Conservation (phyloP, 1,140 invertebrate genomes). For the Proales similis region DNA sequence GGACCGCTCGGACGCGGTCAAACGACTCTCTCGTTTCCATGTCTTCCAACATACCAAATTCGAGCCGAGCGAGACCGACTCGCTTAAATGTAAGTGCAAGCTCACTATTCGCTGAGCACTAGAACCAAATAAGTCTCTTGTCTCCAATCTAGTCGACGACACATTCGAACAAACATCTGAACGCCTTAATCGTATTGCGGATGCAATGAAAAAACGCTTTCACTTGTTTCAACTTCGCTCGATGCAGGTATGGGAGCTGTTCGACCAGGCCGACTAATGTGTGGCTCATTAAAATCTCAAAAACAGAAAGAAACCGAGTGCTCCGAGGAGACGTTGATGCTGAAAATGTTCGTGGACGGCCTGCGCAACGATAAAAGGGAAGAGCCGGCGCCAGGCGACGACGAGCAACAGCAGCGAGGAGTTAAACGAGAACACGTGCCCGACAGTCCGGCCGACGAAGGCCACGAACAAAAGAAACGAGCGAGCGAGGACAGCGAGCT, state of each 20-base stretch:
- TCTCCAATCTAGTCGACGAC: slow-evolving; percentile 16
- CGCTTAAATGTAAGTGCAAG: slow-evolving; percentile 3
- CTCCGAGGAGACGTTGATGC: slow-evolving; percentile 20
- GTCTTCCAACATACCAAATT: slow-evolving; percentile 33
- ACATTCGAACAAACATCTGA: slow-evolving; percentile 31
- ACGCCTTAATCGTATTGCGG: slow-evolving; percentile 10
- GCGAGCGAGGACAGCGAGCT: no score
- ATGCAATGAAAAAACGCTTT: slow-evolving; percentile 35
- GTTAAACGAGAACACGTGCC: no score
- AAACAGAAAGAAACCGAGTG: slow-evolving; percentile 17
- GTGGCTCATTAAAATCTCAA: no score
- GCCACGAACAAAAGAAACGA: no score
- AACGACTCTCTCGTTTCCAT: slow-evolving; percentile 26
- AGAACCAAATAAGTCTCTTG: background rate
- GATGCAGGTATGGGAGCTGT: no score
- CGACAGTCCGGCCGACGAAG: no score
- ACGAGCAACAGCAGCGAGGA: no score
- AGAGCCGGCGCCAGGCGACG: no score
- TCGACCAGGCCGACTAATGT: no score
- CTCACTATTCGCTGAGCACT: background rate
- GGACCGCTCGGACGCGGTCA: slow-evolving; percentile 20
- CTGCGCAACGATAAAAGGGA: no score
- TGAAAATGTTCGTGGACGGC: slow-evolving; percentile 30
- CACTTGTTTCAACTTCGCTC: slow-evolving; percentile 19
- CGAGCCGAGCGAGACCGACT: slow-evolving; percentile 9